Evolutionary conservation across 1,140 invertebrate genomes (phyloP).

Genomic region (Pseudomyrmex concolor): DNA sequence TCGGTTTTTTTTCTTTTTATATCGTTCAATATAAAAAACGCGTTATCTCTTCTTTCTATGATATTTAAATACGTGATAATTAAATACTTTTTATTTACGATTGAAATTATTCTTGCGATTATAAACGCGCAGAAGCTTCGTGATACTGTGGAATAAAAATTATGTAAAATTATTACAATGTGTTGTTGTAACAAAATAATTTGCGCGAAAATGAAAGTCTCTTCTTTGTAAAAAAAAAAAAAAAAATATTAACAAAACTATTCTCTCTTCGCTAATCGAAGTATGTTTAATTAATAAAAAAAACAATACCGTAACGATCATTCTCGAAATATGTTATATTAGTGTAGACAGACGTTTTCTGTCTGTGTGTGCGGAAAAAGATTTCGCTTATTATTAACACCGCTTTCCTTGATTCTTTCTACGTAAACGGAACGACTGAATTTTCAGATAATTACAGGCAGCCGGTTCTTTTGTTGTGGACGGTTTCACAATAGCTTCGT

Average conservation of each 20-base stretch:
- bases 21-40: neutral
- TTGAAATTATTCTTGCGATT: slow-evolving; percentile 19
- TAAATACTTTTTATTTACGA: slow-evolving; percentile 11
- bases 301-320: too few relatives aligned
- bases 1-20: slow-evolving; percentile 27
- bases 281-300: too few relatives aligned
- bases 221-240: too few relatives aligned
- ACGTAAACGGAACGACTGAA: neutral
- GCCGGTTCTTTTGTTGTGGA: slow-evolving; percentile 30
- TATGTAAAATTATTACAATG: too few relatives aligned
- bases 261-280: too few relatives aligned
- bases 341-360: too few relatives aligned
- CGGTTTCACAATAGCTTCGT: slow-evolving; percentile 36
- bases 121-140: neutral
- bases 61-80: slow-evolving; percentile 6
- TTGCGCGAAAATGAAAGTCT: too few relatives aligned
- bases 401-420: slow-evolving; percentile 6
- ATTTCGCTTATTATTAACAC: neutral
- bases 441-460: slow-evolving; percentile 50
- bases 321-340: too few relatives aligned
- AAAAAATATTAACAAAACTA: too few relatives aligned
- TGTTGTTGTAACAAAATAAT: neutral
- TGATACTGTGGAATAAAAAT: too few relatives aligned
- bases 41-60: too few relatives aligned
- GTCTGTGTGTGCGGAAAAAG: neutral